These are phyloP conservation scores for Eupithecia tripunctaria DNA, from an alignment of 2,888 invertebrate species.

Conservation along the genomic window DNA sequence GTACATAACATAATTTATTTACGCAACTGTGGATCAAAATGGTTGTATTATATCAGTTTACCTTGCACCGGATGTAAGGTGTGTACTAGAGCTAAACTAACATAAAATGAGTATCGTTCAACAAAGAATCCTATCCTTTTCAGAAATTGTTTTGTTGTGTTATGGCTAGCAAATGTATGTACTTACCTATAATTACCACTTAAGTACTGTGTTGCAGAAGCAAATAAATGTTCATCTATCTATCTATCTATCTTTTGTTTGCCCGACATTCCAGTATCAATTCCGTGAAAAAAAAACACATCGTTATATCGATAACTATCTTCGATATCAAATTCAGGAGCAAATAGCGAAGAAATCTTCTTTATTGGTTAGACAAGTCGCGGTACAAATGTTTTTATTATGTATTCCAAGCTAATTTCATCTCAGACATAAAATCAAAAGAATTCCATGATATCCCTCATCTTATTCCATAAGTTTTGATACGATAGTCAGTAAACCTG, in stretches of 20 bases:
- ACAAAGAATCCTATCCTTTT: slow-evolving; percentile 1
- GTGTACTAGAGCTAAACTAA: slow-evolving; percentile 10
- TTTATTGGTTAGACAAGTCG: neutral
- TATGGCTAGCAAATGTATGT: too few species aligned
- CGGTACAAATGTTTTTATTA: too few species aligned
- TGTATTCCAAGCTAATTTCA: neutral
- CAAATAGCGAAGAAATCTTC: neutral
- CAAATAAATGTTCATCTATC: too few species aligned
- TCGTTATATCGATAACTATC: neutral
- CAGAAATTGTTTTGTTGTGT: neutral
- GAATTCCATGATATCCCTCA: neutral
- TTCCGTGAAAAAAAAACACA: neutral
- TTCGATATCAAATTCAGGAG: neutral
- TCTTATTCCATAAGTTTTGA: neutral
- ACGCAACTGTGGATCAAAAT: neutral
- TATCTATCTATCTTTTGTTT: too few species aligned
- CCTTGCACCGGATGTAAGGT: slow-evolving; percentile 6
- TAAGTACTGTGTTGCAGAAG: too few species aligned
- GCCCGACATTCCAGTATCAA: neutral
- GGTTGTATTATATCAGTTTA: neutral
- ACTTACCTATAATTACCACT: too few species aligned
- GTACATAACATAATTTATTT: neutral
- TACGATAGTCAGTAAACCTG: neutral
- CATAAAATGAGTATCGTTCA: neutral
- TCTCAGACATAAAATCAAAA: neutral